Base-by-base conservation (phyloP, 2,113 vertebrate species). In the Rhinopomastus cyanomelas region DNA sequence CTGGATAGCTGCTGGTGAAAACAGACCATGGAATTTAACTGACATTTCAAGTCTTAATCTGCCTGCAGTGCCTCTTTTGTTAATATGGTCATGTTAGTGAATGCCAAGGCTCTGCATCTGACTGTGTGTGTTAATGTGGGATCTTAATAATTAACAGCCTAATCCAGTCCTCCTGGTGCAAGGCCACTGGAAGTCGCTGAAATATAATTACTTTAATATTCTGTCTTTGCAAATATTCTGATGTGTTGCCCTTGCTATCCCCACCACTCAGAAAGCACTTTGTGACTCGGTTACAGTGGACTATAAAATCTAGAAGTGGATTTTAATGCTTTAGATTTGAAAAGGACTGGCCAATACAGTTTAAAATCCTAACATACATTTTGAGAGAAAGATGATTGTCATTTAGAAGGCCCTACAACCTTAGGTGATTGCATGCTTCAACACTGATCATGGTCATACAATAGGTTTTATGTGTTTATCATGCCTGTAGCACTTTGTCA, bases 1-100 rank as follows among this genome's bases (percentile, higher is more conserved):
- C 22, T 73, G 39, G 30, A 76, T 42, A 68, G 19, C 20, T 83
- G 11, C 23, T 90, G 69, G 15, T 64, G 79, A 88, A 55, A 66
- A 51, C 26, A 82, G 48, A 48, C 51, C 16, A 27, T 69, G 19
- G 42, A 64, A 69, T 81, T 89, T 81, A 85, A 67, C 27, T 66
- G 34, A 14, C 23, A 77, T 89, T 91, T 94, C 79, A 82, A 56
- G 39, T 60, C 52, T 71, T 87, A 77, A 82, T 69, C 52, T 89
- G 80, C 37, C 44, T 83, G 52, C 37, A 6, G 1, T 64, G 44
- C 27, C 29, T 87, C 20, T 66, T n/a, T 48, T 44, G 65, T 82
- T 88, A 74, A 81, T 65, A 66, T 23, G 22, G 20, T 69, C 59
- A 81, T 78, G 66, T 17, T 42, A 74, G 21, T 64, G 85, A 94